Evolutionary conservation across 2,797 vertebrate genomes (phyloP).

Genomic region (Distichodus sexfasciatus): DNA sequence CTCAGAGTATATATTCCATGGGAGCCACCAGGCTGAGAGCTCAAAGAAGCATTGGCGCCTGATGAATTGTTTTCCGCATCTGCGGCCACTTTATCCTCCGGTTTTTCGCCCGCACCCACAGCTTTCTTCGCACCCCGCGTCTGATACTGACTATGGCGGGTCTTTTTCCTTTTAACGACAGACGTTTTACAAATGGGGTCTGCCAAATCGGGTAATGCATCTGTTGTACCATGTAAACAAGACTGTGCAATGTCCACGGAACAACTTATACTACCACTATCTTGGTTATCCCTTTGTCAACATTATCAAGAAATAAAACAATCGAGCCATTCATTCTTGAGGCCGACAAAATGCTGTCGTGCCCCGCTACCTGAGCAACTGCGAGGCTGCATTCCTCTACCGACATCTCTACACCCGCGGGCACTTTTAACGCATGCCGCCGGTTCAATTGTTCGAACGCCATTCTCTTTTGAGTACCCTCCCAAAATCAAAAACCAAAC

Average conservation of each 20-base stretch:
- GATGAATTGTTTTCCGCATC: not conserved
- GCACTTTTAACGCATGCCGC: not conserved
- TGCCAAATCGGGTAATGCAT: not conserved
- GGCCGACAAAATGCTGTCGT: not conserved
- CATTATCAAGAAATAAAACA: not conserved
- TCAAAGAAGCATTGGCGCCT: not conserved
- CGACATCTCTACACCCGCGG: not conserved
- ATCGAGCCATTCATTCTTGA: not conserved
- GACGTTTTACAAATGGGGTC: not conserved
- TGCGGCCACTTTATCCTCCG: no score
- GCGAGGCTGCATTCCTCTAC: not conserved
- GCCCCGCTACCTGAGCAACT: not conserved
- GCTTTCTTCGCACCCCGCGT: not conserved
- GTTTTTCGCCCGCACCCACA: no score
- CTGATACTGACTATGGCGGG: not conserved
- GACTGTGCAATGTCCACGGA: not conserved
- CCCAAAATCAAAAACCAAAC: not conserved
- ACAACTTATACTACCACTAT: not conserved
- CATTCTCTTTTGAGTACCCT: not conserved
- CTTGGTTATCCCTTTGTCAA: not conserved
- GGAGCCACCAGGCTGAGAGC: not conserved
- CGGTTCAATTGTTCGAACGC: slow-evolving; percentile 2
- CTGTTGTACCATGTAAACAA: not conserved
- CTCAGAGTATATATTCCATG: not conserved
- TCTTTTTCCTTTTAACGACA: not conserved